These are phyloP conservation scores for Silurus asotus DNA, from an alignment of 2,113 vertebrate species.

Conservation along the genomic window DNA sequence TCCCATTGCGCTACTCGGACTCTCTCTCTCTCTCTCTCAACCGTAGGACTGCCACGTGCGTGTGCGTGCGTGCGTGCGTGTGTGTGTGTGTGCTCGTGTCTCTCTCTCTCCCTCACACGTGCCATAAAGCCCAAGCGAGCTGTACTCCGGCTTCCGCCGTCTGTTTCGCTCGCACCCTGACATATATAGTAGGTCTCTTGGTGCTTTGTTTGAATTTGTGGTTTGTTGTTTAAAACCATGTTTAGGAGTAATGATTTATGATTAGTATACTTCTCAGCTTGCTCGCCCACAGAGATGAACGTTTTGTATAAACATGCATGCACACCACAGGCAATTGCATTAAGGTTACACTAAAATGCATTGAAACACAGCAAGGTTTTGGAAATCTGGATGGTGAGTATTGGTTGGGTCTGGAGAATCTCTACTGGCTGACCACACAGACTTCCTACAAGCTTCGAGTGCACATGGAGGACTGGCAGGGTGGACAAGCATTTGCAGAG, in stretches of 20 bases:
- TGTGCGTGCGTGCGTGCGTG: no score
- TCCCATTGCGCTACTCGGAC: no score
- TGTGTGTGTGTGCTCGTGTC: no score
- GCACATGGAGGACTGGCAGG: slow-evolving; percentile 86
- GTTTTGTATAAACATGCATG: no score
- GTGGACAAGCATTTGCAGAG: slow-evolving; percentile 77
- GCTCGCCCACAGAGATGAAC: no score
- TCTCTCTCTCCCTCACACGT: no score
- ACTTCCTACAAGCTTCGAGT: slow-evolving; percentile 78
- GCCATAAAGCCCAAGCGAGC: no score
- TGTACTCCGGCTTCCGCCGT: no score
- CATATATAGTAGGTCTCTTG: neutral
- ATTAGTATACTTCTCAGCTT: neutral
- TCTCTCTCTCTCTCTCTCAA: no score
- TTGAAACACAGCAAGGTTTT: slow-evolving; percentile 78
- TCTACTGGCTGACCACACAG: slow-evolving; percentile 81
- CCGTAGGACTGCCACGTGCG: no score
- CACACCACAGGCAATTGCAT: neutral
- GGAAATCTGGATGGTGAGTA: slow-evolving; percentile 86
- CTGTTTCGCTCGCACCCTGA: no score
- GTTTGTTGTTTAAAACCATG: neutral
- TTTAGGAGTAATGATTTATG: neutral
- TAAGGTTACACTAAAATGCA: neutral
- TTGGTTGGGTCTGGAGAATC: slow-evolving; percentile 86
- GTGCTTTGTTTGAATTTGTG: neutral